These are phyloP conservation scores for Lamellibrachia satsuma DNA, from an alignment of 2,888 invertebrate species.

Conservation along the genomic window DNA sequence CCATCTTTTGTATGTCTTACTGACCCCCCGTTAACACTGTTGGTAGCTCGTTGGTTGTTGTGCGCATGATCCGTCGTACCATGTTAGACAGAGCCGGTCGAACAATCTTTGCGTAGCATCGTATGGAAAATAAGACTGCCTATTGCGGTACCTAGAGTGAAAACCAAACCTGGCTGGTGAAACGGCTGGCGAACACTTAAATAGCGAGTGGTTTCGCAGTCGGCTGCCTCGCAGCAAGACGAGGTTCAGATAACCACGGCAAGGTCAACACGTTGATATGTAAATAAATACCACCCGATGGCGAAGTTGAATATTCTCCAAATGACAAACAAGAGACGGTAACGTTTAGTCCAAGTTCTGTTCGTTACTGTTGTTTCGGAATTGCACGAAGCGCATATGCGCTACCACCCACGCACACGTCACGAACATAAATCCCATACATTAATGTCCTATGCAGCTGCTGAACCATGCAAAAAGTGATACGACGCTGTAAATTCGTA, in stretches of 20 bases:
- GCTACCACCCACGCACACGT: background rate
- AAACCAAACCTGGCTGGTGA: constrained; percentile 5
- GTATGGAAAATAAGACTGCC: constrained; percentile 6
- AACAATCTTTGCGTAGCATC: background rate
- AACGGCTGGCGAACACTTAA: background rate
- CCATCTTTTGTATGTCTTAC: background rate
- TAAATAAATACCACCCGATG: background rate
- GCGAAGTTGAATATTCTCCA: background rate
- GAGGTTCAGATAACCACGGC: background rate
- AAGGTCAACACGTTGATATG: background rate
- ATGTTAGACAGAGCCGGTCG: constrained; percentile 5
- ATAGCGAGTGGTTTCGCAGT: background rate
- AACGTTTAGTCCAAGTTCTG: background rate
- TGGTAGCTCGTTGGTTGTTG: background rate
- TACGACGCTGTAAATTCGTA: background rate
- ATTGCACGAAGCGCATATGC: background rate
- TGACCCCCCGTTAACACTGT: background rate
- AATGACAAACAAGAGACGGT: background rate
- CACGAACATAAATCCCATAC: background rate
- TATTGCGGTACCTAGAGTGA: background rate
- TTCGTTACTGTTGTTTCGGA: background rate
- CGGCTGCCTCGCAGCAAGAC: background rate
- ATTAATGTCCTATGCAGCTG: background rate
- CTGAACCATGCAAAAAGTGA: background rate
- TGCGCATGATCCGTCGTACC: background rate